These are phyloP conservation scores for Pristionchus mayeri DNA, from an alignment of 2,888 invertebrate genomes.

Conservation along the genomic window DNA sequence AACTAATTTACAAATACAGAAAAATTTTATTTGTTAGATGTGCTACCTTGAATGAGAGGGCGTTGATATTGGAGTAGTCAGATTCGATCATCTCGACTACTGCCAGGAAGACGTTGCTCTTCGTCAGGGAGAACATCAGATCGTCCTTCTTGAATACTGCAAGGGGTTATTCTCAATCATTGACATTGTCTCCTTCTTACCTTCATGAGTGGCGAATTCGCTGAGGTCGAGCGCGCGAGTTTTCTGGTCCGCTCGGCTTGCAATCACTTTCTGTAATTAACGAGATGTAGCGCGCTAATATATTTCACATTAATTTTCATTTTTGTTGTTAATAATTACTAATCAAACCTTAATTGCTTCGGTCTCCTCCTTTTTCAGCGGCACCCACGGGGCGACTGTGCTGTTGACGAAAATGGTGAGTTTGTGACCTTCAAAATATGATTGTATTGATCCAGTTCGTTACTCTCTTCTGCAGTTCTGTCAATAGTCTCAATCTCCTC, in stretches of 20 bases:
- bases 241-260: constrained; percentile 61
- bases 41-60: constrained; percentile 69
- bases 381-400: no score
- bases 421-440: no score
- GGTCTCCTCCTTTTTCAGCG: no score
- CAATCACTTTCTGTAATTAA: constrained; percentile 68
- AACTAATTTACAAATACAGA: background rate
- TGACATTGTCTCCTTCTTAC: constrained; percentile 47
- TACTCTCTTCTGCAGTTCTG: no score
- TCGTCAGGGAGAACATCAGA: constrained; percentile 62
- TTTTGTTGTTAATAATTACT: no score
- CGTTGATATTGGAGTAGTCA: constrained; percentile 64
- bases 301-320: no score
- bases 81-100: constrained; percentile 68
- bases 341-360: no score
- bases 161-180: background rate
- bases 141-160: constrained; percentile 57
- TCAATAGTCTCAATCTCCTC: no score
- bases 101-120: constrained; percentile 71
- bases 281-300: no score
- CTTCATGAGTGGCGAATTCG: constrained; percentile 63
- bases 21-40: no score
- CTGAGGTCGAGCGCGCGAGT: constrained; percentile 69
- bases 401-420: no score
- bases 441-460: no score